A percentile compares a stretch with the other conserved stretches of the same genome.
These are phyloP conservation scores for Naso thynnoides DNA, from an alignment of 2,797 vertebrate genomes.

Conservation along the genomic window DNA sequence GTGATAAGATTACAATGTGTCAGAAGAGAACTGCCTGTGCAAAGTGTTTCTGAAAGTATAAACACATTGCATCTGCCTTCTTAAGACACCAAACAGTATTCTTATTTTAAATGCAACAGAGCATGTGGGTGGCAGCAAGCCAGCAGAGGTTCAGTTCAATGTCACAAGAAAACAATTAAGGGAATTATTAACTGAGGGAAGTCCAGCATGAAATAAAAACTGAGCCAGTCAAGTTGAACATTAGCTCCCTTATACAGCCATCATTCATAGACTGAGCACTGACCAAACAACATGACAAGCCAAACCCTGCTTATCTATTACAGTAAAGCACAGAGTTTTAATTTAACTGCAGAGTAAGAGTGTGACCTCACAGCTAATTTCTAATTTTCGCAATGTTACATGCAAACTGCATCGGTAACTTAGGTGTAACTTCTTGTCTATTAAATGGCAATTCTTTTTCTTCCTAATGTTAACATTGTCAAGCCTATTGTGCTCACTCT, in stretches of 20 bases:
- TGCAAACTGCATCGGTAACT: no score
- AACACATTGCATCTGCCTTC: neutral
- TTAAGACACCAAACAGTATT: neutral
- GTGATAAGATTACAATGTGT: constrained; percentile 9
- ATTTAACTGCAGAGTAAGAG: constrained; percentile 15
- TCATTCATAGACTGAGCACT: constrained; percentile 52
- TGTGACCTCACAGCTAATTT: no score
- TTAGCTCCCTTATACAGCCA: constrained; percentile 76
- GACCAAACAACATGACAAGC: constrained; percentile 56
- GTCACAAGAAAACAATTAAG: constrained; percentile 46
- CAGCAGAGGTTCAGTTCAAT: constrained; percentile 55
- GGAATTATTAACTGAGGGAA: constrained; percentile 69
- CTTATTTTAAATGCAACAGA: constrained; percentile 5
- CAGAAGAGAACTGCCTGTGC: constrained; percentile 5
- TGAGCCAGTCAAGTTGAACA: constrained; percentile 76
- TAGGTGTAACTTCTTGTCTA: neutral
- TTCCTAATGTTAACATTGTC: no score
- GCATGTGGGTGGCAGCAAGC: constrained; percentile 40
- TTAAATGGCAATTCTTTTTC: neutral
- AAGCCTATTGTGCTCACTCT: neutral
- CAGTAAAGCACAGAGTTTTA: neutral
- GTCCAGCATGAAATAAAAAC: constrained; percentile 50
- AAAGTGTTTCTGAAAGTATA: constrained; percentile 10
- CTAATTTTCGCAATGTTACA: no score
- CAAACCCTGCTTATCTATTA: constrained; percentile 8